Conservation (phyloP, 2,113 vertebrate genomes). For the Aramus guarauna region DNA sequence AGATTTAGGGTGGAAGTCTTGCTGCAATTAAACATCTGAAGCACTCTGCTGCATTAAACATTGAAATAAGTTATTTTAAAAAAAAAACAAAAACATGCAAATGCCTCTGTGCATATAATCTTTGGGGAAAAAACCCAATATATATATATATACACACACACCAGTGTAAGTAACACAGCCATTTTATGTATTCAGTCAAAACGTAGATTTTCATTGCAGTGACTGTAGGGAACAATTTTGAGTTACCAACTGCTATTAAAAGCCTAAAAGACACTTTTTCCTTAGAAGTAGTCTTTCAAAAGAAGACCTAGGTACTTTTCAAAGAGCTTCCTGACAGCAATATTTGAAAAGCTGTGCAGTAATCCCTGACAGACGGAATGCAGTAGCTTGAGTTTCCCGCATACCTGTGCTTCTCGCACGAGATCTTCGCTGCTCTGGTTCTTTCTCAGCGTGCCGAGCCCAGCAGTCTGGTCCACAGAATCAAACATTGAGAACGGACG, state of each 20-base stretch:
- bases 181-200: neutral
- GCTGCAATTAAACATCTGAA: neutral
- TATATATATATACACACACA: fast-evolving
- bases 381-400: neutral
- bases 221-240: neutral
- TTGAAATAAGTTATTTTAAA: neutral
- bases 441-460: conserved; percentile 79
- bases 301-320: neutral
- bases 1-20: neutral
- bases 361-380: neutral
- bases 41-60: neutral
- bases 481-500: conserved; percentile 95
- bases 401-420: conserved; percentile 87
- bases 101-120: neutral
- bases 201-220: neutral
- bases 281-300: neutral
- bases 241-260: neutral
- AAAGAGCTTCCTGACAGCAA: neutral
- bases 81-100: neutral
- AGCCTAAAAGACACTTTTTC: neutral
- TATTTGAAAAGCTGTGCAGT: neutral
- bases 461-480: conserved; percentile 76
- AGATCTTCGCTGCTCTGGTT: conserved; percentile 98
- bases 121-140: neutral
- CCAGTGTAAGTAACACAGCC: neutral